Evolutionary conservation across 2,888 invertebrate genomes (phyloP), one percentile per base, ranked within the genome.

Genomic region (Plagodis pulveraria): DNA sequence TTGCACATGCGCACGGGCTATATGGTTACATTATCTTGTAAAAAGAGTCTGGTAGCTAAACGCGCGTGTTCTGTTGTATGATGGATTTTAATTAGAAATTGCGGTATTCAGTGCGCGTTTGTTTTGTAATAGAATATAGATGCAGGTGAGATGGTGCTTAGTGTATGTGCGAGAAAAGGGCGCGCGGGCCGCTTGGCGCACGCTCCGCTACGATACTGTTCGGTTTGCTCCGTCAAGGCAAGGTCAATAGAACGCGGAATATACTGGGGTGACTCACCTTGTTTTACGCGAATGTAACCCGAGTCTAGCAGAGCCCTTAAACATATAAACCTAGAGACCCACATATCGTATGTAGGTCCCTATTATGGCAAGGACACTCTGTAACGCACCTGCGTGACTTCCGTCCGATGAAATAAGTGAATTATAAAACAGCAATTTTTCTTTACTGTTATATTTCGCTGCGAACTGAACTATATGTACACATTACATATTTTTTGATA

Each of bases 1-100:
- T 35, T 52, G 74, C 79, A 78, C 84, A 84, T 84, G 85, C 85
- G 84, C 82, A 75, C 48, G 45, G 56, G 51, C 49, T 62, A 53
- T 57, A 53, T 48, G 59, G 45, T 50, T 53, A 58, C 51, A 53
- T 52, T 58, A 53, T 58, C 52, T 47, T 11, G 10, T 32, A 36
- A 44, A 53, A 40, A 10, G 10, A 6, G 10, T 40, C 32, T 47
- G 35, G 22, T 42, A 46, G 38, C 38, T 32, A 51, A 56, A 34
- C 46, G 36, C 42, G 46, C 0, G 44, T 44, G 11, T 47, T 42
- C 11, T 11, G 12, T 42, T 56, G 36, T 36, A 33, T 6, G 5
- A 32, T 42, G 1, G 50, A 4, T 42, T 10, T 32, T 22, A 6
- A 12, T 5, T 42, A 2, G 34, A 5, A n/a, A 58, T 58, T 55